Base-by-base conservation (phyloP, 1,140 invertebrate genomes). In the Globodera rostochiensis region DNA sequence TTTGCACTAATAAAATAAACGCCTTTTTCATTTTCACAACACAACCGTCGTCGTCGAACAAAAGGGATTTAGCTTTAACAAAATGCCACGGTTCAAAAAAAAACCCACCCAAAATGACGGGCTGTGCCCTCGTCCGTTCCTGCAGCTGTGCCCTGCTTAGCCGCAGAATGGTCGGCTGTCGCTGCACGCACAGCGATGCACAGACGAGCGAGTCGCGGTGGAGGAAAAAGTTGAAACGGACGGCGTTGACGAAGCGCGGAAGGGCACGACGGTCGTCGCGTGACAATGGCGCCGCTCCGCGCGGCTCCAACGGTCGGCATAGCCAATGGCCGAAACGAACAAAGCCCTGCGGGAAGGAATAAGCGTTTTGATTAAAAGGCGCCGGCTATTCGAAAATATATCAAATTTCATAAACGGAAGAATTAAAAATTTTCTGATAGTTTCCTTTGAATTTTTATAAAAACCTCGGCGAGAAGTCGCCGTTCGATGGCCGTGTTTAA, bases 181-280 rank as follows among this genome's bases (percentile, higher is more conserved):
- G 64, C 67, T 86, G 85, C 49, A 83, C 74, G n/a, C 73, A 74
- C n/a, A 85, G 45, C 19, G 67, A 66, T 8, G 78, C 79, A 70
- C 85, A 87, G 8, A 87, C 85, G 57, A 82, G 73, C 74, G 71
- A 86, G n/a, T 86, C 86, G 47, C 85, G 84, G 53, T 80, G 79
- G 15, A 85, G 64, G 64, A 82, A 85, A 60, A 86, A 85, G 21
- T 84, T 15, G 67, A 80, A 84, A 66, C 76, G 66, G 19, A 86
- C 73, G 25, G 85, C 84, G 47, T 70, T 80, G n/a, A 87, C 75
- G 21, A 74, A 80, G 19, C 84, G 79, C 11, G 79, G 79, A 45
- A 80, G 67, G 60, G 75, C 49, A 15, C 66, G n/a, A 11, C 64
- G 67, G 25, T 81, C 81, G 25, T 82, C 64, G 6, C 46, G 25